Evolutionary conservation across 2,113 vertebrate species (phyloP).

Genomic region (Ptyas mucosa): DNA sequence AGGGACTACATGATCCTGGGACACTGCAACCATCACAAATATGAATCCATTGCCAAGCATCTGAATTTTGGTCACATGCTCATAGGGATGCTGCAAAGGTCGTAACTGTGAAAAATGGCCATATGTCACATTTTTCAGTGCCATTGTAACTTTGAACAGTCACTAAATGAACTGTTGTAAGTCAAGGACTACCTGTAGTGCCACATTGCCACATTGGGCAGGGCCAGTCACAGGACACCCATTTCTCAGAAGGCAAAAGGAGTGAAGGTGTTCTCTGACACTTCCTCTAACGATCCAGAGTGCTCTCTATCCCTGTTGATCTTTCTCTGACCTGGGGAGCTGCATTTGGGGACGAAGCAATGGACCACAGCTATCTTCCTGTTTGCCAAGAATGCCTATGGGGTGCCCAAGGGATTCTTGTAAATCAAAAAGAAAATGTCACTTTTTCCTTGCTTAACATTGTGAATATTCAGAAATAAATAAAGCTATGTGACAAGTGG

Average conservation of each 20-base stretch:
- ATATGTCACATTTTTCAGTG: neutral
- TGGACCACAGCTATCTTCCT: neutral
- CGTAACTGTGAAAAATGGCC: no score
- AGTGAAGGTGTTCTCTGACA: neutral
- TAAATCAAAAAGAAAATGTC: neutral
- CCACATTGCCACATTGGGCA: neutral
- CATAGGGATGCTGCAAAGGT: no score
- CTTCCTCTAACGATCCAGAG: neutral
- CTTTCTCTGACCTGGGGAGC: neutral
- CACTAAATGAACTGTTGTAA: neutral
- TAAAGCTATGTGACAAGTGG: neutral
- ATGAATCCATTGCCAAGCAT: no score
- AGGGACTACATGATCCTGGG: no score
- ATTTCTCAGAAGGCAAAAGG: neutral
- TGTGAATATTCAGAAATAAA: neutral
- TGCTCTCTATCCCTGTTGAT: neutral
- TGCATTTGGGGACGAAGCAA: neutral
- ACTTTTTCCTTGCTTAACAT: neutral
- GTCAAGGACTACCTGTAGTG: neutral
- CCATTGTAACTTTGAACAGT: neutral
- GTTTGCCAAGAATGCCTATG: neutral
- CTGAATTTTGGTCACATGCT: no score
- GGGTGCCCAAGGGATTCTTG: neutral
- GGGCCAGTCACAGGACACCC: neutral
- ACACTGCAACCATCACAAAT: no score